Base-by-base conservation (phyloP, 2,113 vertebrate genomes). In the Dascyllus trimaculatus region DNA sequence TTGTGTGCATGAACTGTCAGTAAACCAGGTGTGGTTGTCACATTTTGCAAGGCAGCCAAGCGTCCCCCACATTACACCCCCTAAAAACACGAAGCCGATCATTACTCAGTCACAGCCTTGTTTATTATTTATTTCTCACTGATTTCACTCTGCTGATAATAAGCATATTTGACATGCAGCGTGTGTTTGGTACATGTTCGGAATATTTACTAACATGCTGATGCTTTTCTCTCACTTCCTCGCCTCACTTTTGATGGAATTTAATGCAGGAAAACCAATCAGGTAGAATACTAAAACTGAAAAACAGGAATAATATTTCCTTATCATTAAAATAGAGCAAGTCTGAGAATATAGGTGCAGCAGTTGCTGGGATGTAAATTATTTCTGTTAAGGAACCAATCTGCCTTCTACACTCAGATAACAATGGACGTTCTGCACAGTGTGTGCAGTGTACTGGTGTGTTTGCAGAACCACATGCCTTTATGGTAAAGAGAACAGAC, bases 21-120 rank as follows among this genome's bases (percentile, higher is more conserved):
- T 59, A 18, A 45, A 43, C 43, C 24, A 71, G 58, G 43, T 79
- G 71, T 35, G 53, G 61, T 3, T 17, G 58, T 35, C 38, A 64
- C 67, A 62, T 56, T 75, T 65, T 11, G n/a, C 64, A 53, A 40
- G 56, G 52, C 24, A 52, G 32, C 46, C 67, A 77, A 62, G 40
- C 17, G 3, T 78, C 29, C 24, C 29, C 5, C 11, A 25, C 43
- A 70, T 77, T 18, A 53, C 32, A 22, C 25, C 0, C 8, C 17
- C 26, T 43, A 19, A 62, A 52, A 56, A 46, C 63, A 52, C 2
- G 1, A 69, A 61, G 71, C 24, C 5, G 48, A 66, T 73, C 21
- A 45, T 24, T 18, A 51, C 61, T 43, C n/a, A 52, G 4, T 14
- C 29, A 67, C n/a, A 62, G 35, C 19, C 45, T 5, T 22, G n/a